A percentile compares a stretch with the other conserved stretches of the same genome.
Evolutionary conservation across 2,797 vertebrate species (phyloP).

Genomic region (Argentina silus): DNA sequence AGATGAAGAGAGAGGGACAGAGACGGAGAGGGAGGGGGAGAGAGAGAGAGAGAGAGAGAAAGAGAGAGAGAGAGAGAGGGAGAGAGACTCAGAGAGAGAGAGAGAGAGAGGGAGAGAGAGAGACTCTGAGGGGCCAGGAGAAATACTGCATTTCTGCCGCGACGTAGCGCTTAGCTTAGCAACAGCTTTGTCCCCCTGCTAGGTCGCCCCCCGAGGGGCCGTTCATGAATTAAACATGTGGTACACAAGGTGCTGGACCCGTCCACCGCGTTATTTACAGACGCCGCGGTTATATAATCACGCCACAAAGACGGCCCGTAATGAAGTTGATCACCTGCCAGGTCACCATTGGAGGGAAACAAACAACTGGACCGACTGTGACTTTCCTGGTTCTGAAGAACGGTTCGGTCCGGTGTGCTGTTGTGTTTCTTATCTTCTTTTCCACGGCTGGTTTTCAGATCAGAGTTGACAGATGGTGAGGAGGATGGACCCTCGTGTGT

Average conservation of each 20-base stretch:
- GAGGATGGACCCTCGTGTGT: no score
- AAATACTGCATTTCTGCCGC: constrained; percentile 85
- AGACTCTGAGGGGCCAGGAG: constrained; percentile 72
- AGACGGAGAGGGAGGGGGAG: no score
- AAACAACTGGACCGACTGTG: constrained; percentile 8
- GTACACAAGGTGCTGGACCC: constrained; percentile 74
- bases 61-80: no score
- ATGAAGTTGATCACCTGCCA: constrained; percentile 56
- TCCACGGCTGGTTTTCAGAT: no score
- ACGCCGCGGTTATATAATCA: constrained; percentile 78
- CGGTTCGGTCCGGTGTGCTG: no score
- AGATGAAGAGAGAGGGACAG: neutral
- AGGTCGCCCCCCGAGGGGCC: constrained; percentile 67
- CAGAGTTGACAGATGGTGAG: no score
- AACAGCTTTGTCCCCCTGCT: constrained; percentile 89
- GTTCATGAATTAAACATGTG: constrained; percentile 81
- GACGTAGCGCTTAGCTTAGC: constrained; percentile 87
- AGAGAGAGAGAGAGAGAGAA: no score
- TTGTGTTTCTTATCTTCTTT: no score
- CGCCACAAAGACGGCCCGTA: constrained; percentile 56
- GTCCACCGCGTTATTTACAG: constrained; percentile 73
- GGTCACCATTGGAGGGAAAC: constrained; percentile 36
- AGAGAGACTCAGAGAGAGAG: constrained; percentile 34
- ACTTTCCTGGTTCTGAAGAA: no score
- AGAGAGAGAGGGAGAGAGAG: no score